Base-by-base conservation (phyloP, 2,113 vertebrate species). In the Cnemophilus loriae region DNA sequence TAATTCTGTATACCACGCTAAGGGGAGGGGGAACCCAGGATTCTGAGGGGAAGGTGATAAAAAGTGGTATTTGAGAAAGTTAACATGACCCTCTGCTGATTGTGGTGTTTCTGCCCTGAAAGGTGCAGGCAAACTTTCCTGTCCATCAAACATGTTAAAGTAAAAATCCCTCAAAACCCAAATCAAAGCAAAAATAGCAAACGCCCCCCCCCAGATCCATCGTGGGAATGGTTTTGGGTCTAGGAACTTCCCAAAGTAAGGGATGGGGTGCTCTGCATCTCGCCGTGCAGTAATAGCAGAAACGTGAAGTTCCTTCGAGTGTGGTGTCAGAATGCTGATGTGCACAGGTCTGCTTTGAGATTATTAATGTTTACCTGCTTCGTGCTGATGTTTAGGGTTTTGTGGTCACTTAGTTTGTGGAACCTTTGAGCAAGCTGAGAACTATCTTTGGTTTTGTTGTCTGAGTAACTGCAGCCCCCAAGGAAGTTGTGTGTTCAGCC, bases 231-330 rank as follows among this genome's bases (percentile, higher is more conserved):
- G 19, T 7, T 50, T 65, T 37, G n/a, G 32, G 64, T 7, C 11
- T 12, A 11, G 49, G 56, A 64, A 1, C 24, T 1, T 5, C 42
- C 55, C 21, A 7, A 3, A 60, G 68, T 8, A 9, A 26, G 42
- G 67, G 28, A 2, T 23, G 1, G 6, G 11, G 33, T 55, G 60
- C 12, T 37, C 53, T 42, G 50, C 46, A 3, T 22, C 55, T n/a
- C 1, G 1, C 16, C 2, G 19, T 15, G 59, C 59, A 18, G 4
- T 2, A 23, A 7, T 1, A 30, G 55, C 8, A 15, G 56, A 11
- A 57, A 14, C 0, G 0, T 2, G 4, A 2, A 2, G 17, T 55
- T 59, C n/a, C 71, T 46, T 41, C 1, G 0, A 4, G 11, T 4
- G 39, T 42, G 35, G 9, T 41, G 61, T 30, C 18, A 9, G 65